phyloP scores from a whole-genome alignment of 1,140 invertebrate species.

The Manduca sexta region DNA sequence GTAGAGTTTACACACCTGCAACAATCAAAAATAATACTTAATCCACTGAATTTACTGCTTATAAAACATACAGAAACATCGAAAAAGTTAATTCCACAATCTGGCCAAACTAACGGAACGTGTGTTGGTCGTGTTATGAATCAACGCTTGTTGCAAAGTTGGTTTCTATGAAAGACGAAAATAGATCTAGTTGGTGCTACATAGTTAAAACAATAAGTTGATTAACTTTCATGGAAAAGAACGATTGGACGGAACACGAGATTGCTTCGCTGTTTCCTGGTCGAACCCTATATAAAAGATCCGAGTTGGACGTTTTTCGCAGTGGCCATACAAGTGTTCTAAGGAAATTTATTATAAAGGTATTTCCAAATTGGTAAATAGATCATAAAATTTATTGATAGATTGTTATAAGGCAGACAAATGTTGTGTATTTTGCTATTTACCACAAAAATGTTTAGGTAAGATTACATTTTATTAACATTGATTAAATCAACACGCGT shows the following conservation, averaged over 20 bases:
- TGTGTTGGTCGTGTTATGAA: background rate
- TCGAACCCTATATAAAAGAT: constrained; percentile 48
- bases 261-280: constrained; percentile 8
- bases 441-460: too few relatives aligned
- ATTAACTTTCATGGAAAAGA: constrained; percentile 62
- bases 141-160: constrained; percentile 6
- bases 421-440: too few relatives aligned
- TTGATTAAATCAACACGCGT: too few relatives aligned
- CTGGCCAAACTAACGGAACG: background rate
- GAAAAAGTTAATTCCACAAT: background rate
- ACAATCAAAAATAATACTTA: constrained; percentile 28
- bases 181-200: constrained; percentile 29
- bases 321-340: too few relatives aligned
- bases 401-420: too few relatives aligned
- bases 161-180: constrained; percentile 53
- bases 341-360: too few relatives aligned
- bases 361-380: too few relatives aligned
- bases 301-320: constrained; percentile 20
- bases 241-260: constrained; percentile 41
- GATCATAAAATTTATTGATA: too few relatives aligned
- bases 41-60: too few relatives aligned
- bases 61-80: background rate
- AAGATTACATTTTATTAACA: too few relatives aligned
- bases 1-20: constrained; percentile 47
- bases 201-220: constrained; percentile 38